Conservation (phyloP, 2,797 vertebrate species). For the Chloroceryle inda region DNA sequence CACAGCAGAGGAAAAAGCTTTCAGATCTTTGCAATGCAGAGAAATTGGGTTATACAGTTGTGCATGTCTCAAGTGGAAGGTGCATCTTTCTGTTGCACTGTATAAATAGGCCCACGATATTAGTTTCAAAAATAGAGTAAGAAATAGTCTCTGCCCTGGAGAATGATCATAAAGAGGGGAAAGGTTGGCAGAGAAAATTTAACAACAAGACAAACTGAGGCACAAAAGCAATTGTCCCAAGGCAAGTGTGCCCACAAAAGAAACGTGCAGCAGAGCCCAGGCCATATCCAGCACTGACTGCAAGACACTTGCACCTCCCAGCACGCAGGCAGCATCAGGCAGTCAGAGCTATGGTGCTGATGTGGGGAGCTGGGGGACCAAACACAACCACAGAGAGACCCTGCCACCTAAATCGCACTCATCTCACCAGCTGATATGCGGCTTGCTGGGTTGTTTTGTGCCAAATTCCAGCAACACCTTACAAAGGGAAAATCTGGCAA, state of each 20-base stretch:
- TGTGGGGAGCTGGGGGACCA: background rate
- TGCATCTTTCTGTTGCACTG: background rate
- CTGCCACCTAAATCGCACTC: accelerated
- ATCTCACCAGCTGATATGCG: background rate
- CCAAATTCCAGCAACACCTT: background rate
- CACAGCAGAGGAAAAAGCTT: background rate
- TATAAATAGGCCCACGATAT: background rate
- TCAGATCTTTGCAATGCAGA: background rate
- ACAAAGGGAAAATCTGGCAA: background rate
- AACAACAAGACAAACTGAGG: background rate
- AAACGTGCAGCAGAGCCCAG: background rate
- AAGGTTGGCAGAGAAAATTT: background rate
- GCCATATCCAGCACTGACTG: background rate
- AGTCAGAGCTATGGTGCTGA: background rate
- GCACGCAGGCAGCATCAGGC: background rate
- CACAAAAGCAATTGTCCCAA: background rate
- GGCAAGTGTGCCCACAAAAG: background rate
- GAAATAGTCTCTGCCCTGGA: background rate
- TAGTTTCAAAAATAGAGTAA: background rate
- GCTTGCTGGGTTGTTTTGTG: background rate
- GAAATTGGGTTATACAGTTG: background rate
- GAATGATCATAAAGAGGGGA: background rate
- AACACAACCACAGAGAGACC: background rate
- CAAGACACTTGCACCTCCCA: background rate
- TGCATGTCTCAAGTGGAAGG: background rate